phyloP scores from a whole-genome alignment of 2,888 invertebrate species.

The Drosophila yooni region DNA sequence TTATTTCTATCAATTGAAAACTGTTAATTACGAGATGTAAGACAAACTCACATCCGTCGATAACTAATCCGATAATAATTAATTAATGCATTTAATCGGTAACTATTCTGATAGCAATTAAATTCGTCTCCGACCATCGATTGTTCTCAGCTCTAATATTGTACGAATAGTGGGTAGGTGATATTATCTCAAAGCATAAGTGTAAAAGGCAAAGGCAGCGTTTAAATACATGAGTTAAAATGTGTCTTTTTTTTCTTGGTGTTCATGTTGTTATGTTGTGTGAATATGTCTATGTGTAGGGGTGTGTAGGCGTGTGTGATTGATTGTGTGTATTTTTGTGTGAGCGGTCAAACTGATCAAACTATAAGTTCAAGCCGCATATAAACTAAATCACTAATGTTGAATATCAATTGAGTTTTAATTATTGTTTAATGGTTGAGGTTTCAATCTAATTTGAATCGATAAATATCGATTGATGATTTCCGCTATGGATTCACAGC shows the following conservation, averaged over 20 bases:
- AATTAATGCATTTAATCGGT: neutral
- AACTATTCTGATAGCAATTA: neutral
- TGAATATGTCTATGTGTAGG: neutral
- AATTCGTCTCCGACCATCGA: neutral
- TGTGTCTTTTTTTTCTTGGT: constrained; percentile 14
- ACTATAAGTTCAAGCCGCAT: neutral
- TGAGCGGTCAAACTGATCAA: neutral
- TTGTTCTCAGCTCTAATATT: constrained; percentile 23
- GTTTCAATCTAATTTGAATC: neutral
- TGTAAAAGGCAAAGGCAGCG: constrained; percentile 76
- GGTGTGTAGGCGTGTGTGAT: constrained; percentile 4
- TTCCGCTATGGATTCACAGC: neutral
- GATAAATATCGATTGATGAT: neutral
- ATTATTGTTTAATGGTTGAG: neutral
- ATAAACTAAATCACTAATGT: neutral
- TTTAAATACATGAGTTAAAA: constrained; percentile 30
- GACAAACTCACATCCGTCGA: neutral
- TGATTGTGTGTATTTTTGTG: constrained; percentile 1
- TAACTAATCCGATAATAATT: neutral
- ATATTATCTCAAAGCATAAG: constrained; percentile 31
- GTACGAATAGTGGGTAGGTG: neutral
- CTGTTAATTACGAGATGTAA: neutral
- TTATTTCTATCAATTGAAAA: neutral
- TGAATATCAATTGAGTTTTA: neutral
- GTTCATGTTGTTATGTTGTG: constrained; percentile 16